phyloP scores from a whole-genome alignment of 2,888 invertebrate genomes.

The Acanthopleura granulata region DNA sequence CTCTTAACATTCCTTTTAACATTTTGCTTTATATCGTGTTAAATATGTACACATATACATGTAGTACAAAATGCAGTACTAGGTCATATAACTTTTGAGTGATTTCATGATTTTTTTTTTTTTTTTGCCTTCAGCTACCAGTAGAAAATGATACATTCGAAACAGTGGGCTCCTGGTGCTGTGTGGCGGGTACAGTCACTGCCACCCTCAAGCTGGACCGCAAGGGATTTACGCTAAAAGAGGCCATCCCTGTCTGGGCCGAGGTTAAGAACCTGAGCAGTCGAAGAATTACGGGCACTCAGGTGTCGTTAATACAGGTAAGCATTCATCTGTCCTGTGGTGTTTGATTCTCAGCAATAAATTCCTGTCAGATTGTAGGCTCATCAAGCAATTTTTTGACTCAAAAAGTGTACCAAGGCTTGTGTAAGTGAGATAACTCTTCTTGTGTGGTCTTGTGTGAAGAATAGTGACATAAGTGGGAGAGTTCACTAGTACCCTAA shows the following conservation, averaged over 20 bases:
- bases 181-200: slow-evolving; percentile 60
- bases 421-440: no score
- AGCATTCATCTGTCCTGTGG: not conserved
- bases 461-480: no score
- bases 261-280: slow-evolving; percentile 62
- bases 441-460: no score
- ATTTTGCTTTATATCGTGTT: no score
- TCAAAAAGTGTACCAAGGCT: no score
- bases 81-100: no score
- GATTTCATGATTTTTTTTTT: not conserved
- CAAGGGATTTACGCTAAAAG: slow-evolving; percentile 57
- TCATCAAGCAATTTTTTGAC: no score
- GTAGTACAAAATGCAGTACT: no score
- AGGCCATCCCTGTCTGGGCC: slow-evolving; percentile 61
- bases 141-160: slow-evolving; percentile 64
- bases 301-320: slow-evolving; percentile 61
- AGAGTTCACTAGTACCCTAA: no score
- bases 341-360: not conserved
- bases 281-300: slow-evolving; percentile 54
- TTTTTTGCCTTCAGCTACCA: slow-evolving; percentile 43
- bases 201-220: slow-evolving; percentile 55
- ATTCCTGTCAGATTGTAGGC: not conserved
- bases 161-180: slow-evolving; percentile 61
- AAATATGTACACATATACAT: no score
- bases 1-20: no score